Evolutionary conservation across 1,140 invertebrate species (phyloP), one percentile per base, ranked within the genome.

Genomic region (Drosophila novamexicana): DNA sequence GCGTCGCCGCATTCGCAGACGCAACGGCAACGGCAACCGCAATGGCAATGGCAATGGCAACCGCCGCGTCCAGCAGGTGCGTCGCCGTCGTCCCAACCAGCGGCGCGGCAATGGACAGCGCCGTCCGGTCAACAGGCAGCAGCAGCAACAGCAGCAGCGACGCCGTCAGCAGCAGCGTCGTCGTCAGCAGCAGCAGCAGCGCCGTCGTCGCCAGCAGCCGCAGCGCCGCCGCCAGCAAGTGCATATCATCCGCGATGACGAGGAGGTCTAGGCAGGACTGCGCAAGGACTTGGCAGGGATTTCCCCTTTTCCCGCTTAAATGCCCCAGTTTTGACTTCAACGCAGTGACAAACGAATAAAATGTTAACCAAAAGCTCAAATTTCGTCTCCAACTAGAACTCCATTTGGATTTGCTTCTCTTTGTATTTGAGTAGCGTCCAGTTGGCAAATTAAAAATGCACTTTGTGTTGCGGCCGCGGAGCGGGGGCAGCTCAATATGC

Each of bases 71-170:
- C 73, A 73, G 61, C 68, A 75, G 50, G 56, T 57, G 40, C 77
- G 69, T 52, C 68, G 62, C 7, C 84, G 77, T 7, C 79, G 74
- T 9, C 72, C 74, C 52, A 68, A 65, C n/a, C 79, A 75, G 42
- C 81, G 80, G 39, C 70, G 72, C 22, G 65, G 66, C 56, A 71
- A 57, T 7, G 72, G 72, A 10, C 73, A 66, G 45, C 58, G 75
- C n/a, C 9, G 34, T 45, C 79, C 70, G 32, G 36, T 62, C 29
- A 77, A 81, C 40, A 52, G 65, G 22, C 77, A 77, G 40, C 45
- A 71, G 62, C 32, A 76, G 22, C 68, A 79, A 39, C 80, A 85
- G 40, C 66, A 39, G 2, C 77, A 63, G 14, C 80, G 80, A n/a
- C 80, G 47, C 6, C 78, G 64, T 47, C 47, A 71, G 34, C 59